Conservation (phyloP, 2,797 vertebrate species). For the Amphiprion clarkii region DNA sequence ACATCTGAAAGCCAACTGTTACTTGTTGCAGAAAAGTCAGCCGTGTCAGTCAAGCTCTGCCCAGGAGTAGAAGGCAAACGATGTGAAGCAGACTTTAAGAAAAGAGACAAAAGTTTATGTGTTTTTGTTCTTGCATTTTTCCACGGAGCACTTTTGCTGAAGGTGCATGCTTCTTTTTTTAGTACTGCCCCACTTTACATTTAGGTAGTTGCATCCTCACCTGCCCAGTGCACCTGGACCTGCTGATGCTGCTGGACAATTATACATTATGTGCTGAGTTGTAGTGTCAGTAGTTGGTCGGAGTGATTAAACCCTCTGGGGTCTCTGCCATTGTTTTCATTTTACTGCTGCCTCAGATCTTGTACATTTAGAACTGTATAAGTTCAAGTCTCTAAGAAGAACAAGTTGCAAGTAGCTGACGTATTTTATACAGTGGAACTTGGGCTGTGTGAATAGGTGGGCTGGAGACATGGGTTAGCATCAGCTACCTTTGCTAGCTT, state of each 20-base stretch:
- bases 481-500: too few species aligned
- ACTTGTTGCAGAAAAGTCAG: slow-evolving; percentile 6
- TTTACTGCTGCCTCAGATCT: slow-evolving; percentile 11
- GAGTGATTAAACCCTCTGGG: background rate
- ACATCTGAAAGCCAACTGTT: slow-evolving; percentile 38
- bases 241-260: slow-evolving; percentile 30
- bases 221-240: slow-evolving; percentile 55
- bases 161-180: slow-evolving; percentile 40
- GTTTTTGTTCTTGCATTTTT: slow-evolving; percentile 26
- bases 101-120: background rate
- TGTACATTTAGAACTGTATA: background rate
- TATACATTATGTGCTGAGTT: background rate
- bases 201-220: slow-evolving; percentile 34
- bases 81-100: slow-evolving; percentile 8
- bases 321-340: background rate
- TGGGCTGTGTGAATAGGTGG: too few species aligned
- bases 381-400: background rate
- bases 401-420: background rate
- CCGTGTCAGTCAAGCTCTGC: slow-evolving; percentile 39
- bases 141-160: slow-evolving; percentile 51
- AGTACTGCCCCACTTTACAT: slow-evolving; percentile 60
- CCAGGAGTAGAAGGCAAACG: background rate
- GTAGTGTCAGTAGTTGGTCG: background rate
- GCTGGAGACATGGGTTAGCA: too few species aligned
- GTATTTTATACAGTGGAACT: background rate